Conservation (phyloP, 2,113 vertebrate genomes). For the Pseudopipra pipra region DNA sequence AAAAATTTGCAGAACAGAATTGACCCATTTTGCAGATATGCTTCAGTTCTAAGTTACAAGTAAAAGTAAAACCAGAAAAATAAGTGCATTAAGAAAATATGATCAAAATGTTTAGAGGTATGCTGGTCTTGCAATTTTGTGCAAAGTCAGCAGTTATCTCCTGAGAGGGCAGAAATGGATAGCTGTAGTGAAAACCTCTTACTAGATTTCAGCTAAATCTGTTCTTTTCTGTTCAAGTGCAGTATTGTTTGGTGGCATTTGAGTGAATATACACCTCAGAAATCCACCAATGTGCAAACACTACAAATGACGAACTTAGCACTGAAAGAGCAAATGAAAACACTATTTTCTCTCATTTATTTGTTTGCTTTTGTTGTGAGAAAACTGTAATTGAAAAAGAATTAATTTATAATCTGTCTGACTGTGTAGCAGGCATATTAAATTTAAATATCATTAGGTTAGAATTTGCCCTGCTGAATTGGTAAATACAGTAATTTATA, state of each 20-base stretch:
- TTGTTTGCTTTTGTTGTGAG: not conserved
- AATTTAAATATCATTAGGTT: constrained; percentile 4
- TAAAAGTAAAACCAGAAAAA: not conserved
- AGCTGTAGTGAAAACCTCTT: not conserved
- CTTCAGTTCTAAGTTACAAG: not conserved
- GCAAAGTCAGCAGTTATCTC: not conserved
- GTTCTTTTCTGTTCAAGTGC: not conserved
- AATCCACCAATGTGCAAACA: not conserved
- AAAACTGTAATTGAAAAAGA: not conserved
- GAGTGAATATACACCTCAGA: not conserved
- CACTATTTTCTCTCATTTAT: not conserved
- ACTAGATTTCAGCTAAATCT: not conserved
- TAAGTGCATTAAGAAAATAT: not conserved
- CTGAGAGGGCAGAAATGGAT: not conserved
- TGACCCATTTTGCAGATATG: not conserved
- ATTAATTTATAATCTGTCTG: not conserved
- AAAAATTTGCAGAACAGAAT: not conserved
- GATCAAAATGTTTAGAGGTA: not conserved
- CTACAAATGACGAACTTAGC: not conserved
- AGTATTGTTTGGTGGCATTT: not conserved
- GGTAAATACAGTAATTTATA: constrained; percentile 6
- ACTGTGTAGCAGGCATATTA: not conserved
- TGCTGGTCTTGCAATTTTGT: not conserved
- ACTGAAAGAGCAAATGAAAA: not conserved
- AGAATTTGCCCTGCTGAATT: not conserved